Conservation (phyloP, 2,797 vertebrate species). For the Syngnathus acus region DNA sequence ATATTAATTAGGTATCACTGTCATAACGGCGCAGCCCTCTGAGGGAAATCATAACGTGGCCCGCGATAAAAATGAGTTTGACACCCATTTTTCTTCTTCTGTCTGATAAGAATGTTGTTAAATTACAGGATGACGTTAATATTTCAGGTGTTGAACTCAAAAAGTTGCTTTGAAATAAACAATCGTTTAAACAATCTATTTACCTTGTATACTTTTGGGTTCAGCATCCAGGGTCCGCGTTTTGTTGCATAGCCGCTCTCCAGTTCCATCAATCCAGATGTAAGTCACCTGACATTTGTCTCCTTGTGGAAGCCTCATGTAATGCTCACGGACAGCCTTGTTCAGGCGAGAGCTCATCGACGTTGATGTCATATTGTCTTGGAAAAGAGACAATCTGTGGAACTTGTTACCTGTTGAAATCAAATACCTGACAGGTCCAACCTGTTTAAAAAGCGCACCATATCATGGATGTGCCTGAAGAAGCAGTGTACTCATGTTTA, state of each 20-base stretch:
- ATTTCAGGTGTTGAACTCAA: neutral
- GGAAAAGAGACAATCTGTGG: neutral
- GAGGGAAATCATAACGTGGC: no score
- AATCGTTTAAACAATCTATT: neutral
- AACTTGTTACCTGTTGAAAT: no score
- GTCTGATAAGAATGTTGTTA: neutral
- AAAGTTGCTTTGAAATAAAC: neutral
- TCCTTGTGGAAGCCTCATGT: conserved; percentile 76
- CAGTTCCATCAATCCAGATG: conserved; percentile 11
- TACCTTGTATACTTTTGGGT: conserved; percentile 72
- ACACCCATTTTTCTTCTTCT: neutral
- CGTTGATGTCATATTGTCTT: conserved; percentile 60
- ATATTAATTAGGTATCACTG: no score
- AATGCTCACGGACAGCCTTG: conserved; percentile 75
- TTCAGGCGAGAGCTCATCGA: conserved; percentile 75
- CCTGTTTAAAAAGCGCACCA: no score
- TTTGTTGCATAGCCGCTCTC: conserved; percentile 74
- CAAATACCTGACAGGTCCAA: no score
- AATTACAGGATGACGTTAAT: neutral
- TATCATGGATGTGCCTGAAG: no score
- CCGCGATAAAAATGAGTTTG: no score
- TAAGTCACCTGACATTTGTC: conserved; percentile 76
- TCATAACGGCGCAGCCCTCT: no score
- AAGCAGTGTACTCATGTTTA: no score
- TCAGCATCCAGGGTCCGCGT: conserved; percentile 74